A percentile compares a stretch with the other conserved stretches of the same genome.
phyloP scores from a whole-genome alignment of 2,888 invertebrate species.

The Notodonta ziczac region DNA sequence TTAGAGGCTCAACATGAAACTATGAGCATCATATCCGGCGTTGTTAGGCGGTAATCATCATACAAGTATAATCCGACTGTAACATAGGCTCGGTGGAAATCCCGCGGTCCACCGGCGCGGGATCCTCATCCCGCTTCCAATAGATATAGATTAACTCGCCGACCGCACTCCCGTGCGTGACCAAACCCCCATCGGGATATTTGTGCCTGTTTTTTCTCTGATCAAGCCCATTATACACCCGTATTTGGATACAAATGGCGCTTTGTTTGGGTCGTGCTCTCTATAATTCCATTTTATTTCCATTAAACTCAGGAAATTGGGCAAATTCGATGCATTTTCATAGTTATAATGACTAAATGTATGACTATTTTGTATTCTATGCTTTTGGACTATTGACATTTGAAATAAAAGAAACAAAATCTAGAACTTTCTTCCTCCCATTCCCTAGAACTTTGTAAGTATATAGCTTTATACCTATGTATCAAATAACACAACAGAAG shows the following conservation, averaged over 20 bases:
- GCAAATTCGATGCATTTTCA: not conserved
- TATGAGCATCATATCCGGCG: too few species aligned
- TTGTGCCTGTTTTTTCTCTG: slow-evolving; percentile 40
- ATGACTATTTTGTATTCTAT: too few species aligned
- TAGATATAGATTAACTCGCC: slow-evolving; percentile 50
- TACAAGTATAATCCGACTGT: too few species aligned
- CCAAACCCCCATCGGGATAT: slow-evolving; percentile 41
- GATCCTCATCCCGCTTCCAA: slow-evolving; percentile 25
- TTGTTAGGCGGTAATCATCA: too few species aligned
- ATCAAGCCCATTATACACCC: slow-evolving; percentile 31
- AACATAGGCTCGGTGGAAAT: not conserved
- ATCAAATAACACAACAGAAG: too few species aligned
- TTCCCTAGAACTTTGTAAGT: too few species aligned
- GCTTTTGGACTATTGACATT: not conserved
- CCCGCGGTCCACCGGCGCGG: not conserved
- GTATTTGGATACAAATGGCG: slow-evolving; percentile 12
- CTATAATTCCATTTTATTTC: not conserved
- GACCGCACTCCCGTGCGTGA: slow-evolving; percentile 57
- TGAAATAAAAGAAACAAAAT: too few species aligned
- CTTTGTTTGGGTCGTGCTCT: slow-evolving; percentile 18
- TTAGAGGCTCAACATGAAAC: too few species aligned
- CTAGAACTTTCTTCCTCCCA: too few species aligned
- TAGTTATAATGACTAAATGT: not conserved
- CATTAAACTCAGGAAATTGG: slow-evolving; percentile 11
- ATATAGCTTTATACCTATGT: not conserved